A percentile compares a stretch with the other conserved stretches of the same genome.
Conservation (phyloP, 2,797 vertebrate genomes). For the Neostethus bicornis region DNA sequence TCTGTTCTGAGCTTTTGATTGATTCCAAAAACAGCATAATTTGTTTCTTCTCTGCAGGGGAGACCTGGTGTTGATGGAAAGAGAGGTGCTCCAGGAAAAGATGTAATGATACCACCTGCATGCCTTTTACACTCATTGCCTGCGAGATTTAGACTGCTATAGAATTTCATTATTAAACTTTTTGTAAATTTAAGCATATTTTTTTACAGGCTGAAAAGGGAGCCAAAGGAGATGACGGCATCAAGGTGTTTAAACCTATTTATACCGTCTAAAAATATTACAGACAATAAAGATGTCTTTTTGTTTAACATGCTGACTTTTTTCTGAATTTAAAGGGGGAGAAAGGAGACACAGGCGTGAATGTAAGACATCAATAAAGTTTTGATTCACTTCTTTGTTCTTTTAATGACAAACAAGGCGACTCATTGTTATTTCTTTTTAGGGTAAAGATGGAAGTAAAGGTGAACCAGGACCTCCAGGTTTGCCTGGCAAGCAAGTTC, state of each 20-base stretch:
- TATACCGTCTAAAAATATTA: neutral
- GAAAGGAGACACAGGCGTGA: constrained; percentile 70
- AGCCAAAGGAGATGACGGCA: constrained; percentile 69
- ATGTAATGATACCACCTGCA: constrained; percentile 63
- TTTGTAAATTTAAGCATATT: neutral
- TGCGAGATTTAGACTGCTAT: neutral
- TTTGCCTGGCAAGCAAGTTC: constrained; percentile 74
- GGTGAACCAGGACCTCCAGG: constrained; percentile 81
- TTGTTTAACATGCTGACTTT: neutral
- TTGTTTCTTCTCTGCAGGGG: constrained; percentile 66
- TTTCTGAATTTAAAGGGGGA: constrained; percentile 71
- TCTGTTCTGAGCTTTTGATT: constrained; percentile 18
- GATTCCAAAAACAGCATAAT: constrained; percentile 11
- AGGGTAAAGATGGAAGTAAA: constrained; percentile 79
- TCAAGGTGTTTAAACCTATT: constrained; percentile 65
- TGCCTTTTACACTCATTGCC: neutral
- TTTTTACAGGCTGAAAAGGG: constrained; percentile 73
- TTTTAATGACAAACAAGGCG: constrained; percentile 2
- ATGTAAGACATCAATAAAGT: constrained; percentile 62
- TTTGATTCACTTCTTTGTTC: neutral
- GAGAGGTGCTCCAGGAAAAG: constrained; percentile 78
- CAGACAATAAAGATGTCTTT: neutral
- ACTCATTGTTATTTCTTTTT: neutral
- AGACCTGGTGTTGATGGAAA: constrained; percentile 81
- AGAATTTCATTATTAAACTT: neutral